These are phyloP conservation scores for Boulengeromyrus knoepffleri DNA, from an alignment of 2,113 vertebrate genomes.

Conservation along the genomic window DNA sequence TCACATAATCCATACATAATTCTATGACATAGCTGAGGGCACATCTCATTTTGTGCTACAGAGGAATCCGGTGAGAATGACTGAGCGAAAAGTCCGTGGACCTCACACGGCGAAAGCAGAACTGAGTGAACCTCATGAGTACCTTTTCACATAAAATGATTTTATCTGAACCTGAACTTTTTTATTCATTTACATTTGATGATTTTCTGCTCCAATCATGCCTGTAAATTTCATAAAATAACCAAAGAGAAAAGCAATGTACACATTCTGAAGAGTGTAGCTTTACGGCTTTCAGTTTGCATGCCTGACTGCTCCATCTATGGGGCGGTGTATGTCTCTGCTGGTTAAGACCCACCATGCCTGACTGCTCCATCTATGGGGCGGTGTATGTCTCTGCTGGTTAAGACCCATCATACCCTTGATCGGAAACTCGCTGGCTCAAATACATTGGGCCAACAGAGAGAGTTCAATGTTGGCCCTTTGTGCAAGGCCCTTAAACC, in stretches of 20 bases:
- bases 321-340: too few relatives aligned
- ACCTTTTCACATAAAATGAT: not conserved
- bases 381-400: too few relatives aligned
- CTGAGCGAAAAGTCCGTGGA: not conserved
- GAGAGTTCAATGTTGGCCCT: not conserved
- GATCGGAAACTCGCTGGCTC: not conserved
- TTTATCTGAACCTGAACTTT: not conserved
- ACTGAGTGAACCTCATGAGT: not conserved
- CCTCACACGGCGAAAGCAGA: not conserved
- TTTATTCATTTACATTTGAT: not conserved
- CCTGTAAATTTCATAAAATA: not conserved
- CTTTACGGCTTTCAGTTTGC: too few relatives aligned
- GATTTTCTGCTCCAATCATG: not conserved
- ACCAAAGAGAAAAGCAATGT: not conserved
- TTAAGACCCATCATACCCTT: not conserved
- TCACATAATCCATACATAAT: not conserved
- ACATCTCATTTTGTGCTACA: not conserved
- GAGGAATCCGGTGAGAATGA: not conserved
- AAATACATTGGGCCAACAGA: not conserved
- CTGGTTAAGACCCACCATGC: too few relatives aligned
- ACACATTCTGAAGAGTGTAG: too few relatives aligned
- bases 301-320: too few relatives aligned
- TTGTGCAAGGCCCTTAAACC: not conserved
- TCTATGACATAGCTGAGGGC: not conserved
- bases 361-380: too few relatives aligned